Evolutionary conservation across 2,113 vertebrate genomes (phyloP).

Genomic region (Laterallus jamaicensis): DNA sequence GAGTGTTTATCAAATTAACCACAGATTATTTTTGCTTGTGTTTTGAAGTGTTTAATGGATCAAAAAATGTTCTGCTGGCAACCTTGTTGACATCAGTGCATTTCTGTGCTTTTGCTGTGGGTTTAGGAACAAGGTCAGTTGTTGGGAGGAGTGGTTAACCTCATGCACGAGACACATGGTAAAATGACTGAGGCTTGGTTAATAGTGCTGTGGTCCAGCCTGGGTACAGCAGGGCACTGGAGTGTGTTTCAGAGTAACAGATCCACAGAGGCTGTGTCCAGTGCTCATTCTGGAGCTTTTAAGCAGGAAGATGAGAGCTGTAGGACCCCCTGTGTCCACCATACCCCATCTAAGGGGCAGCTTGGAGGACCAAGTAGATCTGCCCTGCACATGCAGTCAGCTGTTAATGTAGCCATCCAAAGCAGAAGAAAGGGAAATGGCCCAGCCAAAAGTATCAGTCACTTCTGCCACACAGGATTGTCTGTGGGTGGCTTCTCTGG

Average conservation of each 20-base stretch:
- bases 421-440: not conserved
- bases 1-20: constrained; percentile 27
- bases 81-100: not conserved
- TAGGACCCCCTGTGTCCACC: accelerated
- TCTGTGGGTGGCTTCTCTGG: not conserved
- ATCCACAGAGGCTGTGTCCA: not conserved
- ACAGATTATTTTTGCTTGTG: constrained; percentile 1
- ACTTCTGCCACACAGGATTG: not conserved
- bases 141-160: not conserved
- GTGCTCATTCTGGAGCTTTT: not conserved
- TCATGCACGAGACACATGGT: not conserved
- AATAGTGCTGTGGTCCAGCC: not conserved
- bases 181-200: not conserved
- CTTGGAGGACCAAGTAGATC: not conserved
- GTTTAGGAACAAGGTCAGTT: not conserved
- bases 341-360: not conserved
- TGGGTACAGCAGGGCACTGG: not conserved
- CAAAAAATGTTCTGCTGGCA: not conserved
- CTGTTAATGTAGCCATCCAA: not conserved
- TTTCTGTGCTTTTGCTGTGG: not conserved
- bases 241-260: not conserved
- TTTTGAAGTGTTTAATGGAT: not conserved
- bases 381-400: not conserved
- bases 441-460: not conserved
- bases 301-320: not conserved